phyloP scores from a whole-genome alignment of 2,888 invertebrate species.

The Notodonta dromedarius region DNA sequence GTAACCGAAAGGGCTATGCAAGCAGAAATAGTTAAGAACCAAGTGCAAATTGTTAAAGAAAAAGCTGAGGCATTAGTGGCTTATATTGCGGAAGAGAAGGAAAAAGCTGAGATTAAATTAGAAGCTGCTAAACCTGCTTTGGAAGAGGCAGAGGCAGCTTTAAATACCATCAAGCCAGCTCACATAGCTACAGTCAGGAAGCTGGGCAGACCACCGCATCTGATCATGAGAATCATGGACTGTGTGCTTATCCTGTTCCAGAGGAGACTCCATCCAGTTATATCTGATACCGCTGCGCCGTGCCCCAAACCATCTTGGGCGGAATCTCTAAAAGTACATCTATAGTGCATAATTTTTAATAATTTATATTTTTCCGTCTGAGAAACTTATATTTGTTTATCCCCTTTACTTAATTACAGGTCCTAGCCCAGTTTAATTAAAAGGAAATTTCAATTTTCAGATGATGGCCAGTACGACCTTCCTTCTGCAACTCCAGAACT shows the following conservation, averaged over 20 bases:
- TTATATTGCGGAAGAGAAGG: conserved; percentile 95
- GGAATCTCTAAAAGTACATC: conserved; percentile 93
- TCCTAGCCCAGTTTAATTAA: neutral
- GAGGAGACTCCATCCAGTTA: conserved; percentile 92
- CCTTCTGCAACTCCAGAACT: conserved; percentile 95
- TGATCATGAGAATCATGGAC: conserved; percentile 99
- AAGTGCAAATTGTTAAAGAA: conserved; percentile 97
- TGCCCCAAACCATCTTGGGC: conserved; percentile 98
- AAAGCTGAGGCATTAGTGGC: conserved; percentile 95
- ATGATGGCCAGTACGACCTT: conserved; percentile 99
- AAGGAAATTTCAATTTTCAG: conserved; percentile 65
- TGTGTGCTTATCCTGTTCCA: conserved; percentile 97
- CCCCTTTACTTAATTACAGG: too few species aligned
- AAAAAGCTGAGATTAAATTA: conserved; percentile 94
- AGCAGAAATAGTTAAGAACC: conserved; percentile 97
- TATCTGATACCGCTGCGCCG: conserved; percentile 91
- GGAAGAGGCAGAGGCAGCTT: conserved; percentile 96
- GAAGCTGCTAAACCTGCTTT: conserved; percentile 98
- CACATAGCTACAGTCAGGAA: conserved; percentile 98
- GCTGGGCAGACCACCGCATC: conserved; percentile 96
- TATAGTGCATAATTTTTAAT: neutral
- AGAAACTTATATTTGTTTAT: too few species aligned
- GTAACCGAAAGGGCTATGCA: conserved; percentile 97
- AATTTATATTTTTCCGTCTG: neutral
- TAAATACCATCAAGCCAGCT: conserved; percentile 98